A percentile compares a stretch with the other conserved stretches of the same genome.
Evolutionary conservation across 2,888 invertebrate species (phyloP).

Genomic region (Diadegma fenestrale): DNA sequence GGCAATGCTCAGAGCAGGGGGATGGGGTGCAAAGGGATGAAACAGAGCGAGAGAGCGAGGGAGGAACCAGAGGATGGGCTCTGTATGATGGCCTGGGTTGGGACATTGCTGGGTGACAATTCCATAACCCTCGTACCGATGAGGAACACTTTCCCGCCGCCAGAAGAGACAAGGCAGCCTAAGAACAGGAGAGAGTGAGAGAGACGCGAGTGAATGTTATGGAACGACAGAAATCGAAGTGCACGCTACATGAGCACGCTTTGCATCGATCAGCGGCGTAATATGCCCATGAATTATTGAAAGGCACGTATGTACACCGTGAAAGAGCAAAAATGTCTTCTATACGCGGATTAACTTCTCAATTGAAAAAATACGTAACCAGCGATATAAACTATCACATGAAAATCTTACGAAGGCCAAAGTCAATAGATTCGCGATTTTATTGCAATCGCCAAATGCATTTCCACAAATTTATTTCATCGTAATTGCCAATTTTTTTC

Average conservation of each 20-base stretch:
- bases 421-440: not conserved
- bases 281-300: slow-evolving; percentile 49
- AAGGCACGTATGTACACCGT: slow-evolving; percentile 25
- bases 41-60: not conserved
- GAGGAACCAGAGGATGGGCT: slow-evolving; percentile 14
- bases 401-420: not conserved
- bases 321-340: slow-evolving; percentile 19
- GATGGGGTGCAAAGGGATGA: slow-evolving; percentile 18
- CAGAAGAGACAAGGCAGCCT: slow-evolving; percentile 18
- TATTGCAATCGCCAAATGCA: no score
- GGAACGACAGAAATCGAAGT: slow-evolving; percentile 35
- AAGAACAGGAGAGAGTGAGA: not conserved
- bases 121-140: slow-evolving; percentile 71
- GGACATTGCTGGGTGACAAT: slow-evolving; percentile 73
- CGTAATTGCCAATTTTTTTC: no score
- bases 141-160: slow-evolving; percentile 32
- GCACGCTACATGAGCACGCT: not conserved
- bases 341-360: slow-evolving; percentile 30
- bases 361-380: not conserved
- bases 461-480: not conserved
- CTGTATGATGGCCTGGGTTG: slow-evolving; percentile 10
- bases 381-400: not conserved
- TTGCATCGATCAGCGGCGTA: slow-evolving; percentile 37
- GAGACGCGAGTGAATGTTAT: slow-evolving; percentile 2
- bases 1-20: slow-evolving; percentile 57